Evolutionary conservation across 1,140 invertebrate species (phyloP).

Genomic region (Acromyrmex heyeri): DNA sequence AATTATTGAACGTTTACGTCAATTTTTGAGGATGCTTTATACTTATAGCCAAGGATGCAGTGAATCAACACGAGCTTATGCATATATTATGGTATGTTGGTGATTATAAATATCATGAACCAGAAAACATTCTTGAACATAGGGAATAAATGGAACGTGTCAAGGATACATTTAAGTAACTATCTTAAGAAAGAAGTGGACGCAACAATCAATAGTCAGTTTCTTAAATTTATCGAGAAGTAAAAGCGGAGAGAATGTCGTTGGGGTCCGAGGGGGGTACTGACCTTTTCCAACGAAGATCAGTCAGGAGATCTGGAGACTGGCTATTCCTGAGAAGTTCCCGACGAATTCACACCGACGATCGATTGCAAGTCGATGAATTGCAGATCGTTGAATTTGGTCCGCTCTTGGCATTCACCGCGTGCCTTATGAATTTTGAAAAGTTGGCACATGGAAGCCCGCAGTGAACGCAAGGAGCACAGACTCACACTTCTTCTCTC

Average conservation of each 20-base stretch:
- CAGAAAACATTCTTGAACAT: neutral
- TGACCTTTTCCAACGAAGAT: constrained; percentile 65
- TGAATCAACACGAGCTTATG: no score
- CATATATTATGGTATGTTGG: neutral
- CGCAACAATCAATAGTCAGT: constrained; percentile 2
- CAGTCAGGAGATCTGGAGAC: neutral
- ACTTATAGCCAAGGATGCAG: no score
- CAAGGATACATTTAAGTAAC: neutral
- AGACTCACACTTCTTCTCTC: constrained; percentile 81
- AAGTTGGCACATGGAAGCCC: constrained; percentile 93
- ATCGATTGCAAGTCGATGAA: neutral
- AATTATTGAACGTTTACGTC: no score
- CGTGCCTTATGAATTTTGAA: constrained; percentile 95
- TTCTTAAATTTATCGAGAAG: neutral
- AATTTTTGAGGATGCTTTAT: no score
- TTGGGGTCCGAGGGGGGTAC: constrained; percentile 36
- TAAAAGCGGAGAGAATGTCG: constrained; percentile 1
- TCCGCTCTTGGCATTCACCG: constrained; percentile 98
- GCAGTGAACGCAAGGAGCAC: constrained; percentile 95
- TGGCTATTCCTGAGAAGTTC: neutral
- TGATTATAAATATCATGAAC: neutral
- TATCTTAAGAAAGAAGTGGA: neutral
- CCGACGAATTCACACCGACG: neutral
- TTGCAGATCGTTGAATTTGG: constrained; percentile 87
- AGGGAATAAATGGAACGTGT: neutral